phyloP scores from a whole-genome alignment of 1,140 invertebrate genomes.

The Planococcus citri region DNA sequence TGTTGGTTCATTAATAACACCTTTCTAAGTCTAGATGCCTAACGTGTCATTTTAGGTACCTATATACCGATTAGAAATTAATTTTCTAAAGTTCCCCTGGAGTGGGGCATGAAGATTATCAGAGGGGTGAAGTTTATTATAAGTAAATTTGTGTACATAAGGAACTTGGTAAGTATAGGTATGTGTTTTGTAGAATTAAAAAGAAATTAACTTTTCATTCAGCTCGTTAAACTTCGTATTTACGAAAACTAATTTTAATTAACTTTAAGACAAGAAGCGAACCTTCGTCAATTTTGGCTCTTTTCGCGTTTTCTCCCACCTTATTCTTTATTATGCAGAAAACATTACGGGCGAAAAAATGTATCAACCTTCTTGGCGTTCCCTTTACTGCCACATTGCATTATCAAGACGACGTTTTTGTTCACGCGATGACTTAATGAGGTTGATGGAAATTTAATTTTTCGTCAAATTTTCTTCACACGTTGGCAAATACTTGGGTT shows the following conservation, averaged over 20 bases:
- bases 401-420: background rate
- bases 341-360: background rate
- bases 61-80: no score
- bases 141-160: no score
- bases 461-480: no score
- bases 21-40: no score
- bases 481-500: no score
- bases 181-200: background rate
- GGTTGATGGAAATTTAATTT: background rate
- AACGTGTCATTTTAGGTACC: no score
- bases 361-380: no score
- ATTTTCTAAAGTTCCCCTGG: no score
- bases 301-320: background rate
- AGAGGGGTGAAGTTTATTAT: no score
- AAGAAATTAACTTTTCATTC: slow-evolving; percentile 4
- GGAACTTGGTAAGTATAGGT: no score
- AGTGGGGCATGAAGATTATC: no score
- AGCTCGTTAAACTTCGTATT: background rate
- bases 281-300: background rate
- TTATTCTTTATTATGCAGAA: background rate
- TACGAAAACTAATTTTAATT: background rate
- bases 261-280: background rate
- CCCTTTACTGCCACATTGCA: background rate
- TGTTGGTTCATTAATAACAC: no score
- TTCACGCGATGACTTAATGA: background rate